These are phyloP conservation scores for Callithrix jacchus DNA, from an alignment of 2,113 vertebrate genomes.

Conservation along the genomic window DNA sequence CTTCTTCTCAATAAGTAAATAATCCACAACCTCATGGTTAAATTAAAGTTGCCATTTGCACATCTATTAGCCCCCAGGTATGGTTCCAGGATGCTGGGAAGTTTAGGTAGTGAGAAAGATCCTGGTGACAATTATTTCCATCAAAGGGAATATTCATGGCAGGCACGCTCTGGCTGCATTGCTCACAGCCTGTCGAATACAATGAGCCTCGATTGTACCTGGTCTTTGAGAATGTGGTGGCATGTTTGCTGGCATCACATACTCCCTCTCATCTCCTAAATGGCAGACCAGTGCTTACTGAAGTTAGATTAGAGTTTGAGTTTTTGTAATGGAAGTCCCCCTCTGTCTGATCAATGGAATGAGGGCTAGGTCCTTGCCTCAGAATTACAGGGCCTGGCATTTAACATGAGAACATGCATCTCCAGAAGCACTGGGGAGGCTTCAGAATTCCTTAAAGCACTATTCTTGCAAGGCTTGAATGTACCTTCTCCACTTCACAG, in stretches of 20 bases:
- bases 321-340: not conserved
- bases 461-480: not conserved
- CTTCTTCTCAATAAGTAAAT: not conserved
- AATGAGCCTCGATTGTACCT: not conserved
- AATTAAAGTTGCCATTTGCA: not conserved
- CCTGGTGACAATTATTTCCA: not conserved
- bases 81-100: not conserved
- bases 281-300: not conserved
- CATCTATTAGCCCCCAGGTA: not conserved
- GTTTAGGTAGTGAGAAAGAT: not conserved
- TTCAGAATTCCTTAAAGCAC: slow-evolving; percentile 1
- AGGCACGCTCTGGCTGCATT: not conserved
- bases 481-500: not conserved
- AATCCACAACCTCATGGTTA: not conserved
- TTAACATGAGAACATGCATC: not conserved
- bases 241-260: not conserved
- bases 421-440: not conserved
- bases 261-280: not conserved
- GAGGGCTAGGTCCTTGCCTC: not conserved
- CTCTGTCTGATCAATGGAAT: not conserved
- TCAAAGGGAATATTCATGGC: not conserved
- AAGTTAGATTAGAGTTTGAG: not conserved
- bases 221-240: not conserved
- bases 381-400: not conserved
- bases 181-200: too few species aligned